Conservation (phyloP, 2,113 vertebrate genomes). For the Gracilinanus agilis region DNA sequence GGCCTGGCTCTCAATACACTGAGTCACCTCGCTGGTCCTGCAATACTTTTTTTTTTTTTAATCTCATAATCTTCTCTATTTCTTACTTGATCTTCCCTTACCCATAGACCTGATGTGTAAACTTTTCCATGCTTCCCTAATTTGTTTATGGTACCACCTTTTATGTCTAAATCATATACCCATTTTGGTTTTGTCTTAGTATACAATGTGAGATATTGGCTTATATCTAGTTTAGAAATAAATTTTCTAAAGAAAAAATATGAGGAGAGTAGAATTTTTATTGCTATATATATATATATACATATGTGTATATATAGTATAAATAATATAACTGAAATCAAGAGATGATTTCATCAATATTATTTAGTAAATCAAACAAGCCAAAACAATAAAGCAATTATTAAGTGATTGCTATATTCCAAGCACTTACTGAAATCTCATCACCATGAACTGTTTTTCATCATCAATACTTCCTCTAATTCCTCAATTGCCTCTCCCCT, state of each 20-base stretch:
- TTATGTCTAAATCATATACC: too few species aligned
- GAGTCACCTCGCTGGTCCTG: too few species aligned
- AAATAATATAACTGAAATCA: background rate
- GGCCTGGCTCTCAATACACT: too few species aligned
- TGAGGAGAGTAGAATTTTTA: background rate
- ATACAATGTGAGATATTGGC: constrained; percentile 13
- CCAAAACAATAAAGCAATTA: background rate
- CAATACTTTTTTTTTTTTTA: too few species aligned
- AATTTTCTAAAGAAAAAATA: background rate
- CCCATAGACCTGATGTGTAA: too few species aligned
- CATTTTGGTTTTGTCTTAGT: too few species aligned
- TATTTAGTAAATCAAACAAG: background rate
- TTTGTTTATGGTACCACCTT: too few species aligned
- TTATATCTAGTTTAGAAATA: constrained; percentile 4
- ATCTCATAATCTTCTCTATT: background rate
- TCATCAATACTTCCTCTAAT: background rate
- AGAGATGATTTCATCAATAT: background rate
- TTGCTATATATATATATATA: too few species aligned
- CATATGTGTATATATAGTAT: too few species aligned
- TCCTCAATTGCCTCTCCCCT: background rate
- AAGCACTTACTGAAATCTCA: background rate
- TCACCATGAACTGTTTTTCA: background rate
- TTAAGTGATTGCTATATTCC: background rate
- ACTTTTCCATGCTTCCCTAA: too few species aligned
- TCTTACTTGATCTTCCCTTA: background rate